A percentile compares a stretch with the other conserved stretches of the same genome.
Evolutionary conservation across 2,797 vertebrate genomes (phyloP).

Genomic region (Parauchenoglanis punctatus): DNA sequence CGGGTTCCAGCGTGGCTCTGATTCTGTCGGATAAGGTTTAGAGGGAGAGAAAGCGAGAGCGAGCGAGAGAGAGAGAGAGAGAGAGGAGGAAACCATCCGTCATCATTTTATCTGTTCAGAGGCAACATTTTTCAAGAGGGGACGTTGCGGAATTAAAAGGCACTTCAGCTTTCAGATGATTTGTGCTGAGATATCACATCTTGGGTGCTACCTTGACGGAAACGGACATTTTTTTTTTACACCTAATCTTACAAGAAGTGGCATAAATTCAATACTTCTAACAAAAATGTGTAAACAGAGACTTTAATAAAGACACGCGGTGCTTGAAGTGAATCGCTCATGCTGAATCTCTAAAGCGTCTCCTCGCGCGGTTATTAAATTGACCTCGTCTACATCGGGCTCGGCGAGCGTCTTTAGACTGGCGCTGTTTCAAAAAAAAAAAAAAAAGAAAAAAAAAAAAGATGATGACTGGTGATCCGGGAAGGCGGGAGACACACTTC

Average conservation of each 20-base stretch:
- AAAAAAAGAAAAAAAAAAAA: not conserved
- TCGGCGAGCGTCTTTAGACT: not conserved
- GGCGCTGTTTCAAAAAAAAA: not conserved
- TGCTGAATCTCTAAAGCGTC: not conserved
- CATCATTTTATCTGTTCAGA: slow-evolving; percentile 36
- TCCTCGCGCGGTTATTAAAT: not conserved
- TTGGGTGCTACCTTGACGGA: not conserved
- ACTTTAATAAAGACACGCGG: not conserved
- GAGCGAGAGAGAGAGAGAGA: not conserved
- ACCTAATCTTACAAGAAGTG: slow-evolving; percentile 5
- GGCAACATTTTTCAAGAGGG: slow-evolving; percentile 38
- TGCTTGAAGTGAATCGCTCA: not conserved
- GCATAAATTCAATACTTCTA: slow-evolving; percentile 24
- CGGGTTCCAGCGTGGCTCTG: slow-evolving; percentile 26
- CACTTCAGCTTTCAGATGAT: slow-evolving; percentile 54
- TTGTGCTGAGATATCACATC: slow-evolving; percentile 28
- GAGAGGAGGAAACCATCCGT: slow-evolving; percentile 19
- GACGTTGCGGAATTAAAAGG: slow-evolving; percentile 50
- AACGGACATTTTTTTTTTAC: not conserved
- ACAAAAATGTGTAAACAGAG: not conserved
- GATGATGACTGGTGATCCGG: slow-evolving; percentile 1
- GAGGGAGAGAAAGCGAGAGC: not conserved
- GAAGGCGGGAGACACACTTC: slow-evolving; percentile 5
- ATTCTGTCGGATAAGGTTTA: slow-evolving; percentile 46
- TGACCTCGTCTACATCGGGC: not conserved